Conservation (phyloP, 2,113 vertebrate species). For the Junco hyemalis region DNA sequence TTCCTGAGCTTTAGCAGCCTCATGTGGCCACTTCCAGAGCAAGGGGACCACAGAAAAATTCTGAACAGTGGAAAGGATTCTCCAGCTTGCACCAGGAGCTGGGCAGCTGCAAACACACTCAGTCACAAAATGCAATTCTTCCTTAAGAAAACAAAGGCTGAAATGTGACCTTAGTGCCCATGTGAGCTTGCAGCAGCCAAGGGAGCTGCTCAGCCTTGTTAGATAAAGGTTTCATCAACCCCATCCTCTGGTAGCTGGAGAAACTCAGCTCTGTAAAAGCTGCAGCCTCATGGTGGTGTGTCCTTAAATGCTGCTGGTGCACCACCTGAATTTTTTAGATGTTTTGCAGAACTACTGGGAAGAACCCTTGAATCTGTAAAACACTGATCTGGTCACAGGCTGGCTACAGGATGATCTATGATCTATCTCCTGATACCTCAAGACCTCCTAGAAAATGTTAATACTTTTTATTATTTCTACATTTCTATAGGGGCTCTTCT, state of each 20-base stretch:
- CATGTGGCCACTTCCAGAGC: neutral
- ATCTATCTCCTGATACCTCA: neutral
- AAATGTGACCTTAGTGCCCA: neutral
- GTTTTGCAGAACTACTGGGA: neutral
- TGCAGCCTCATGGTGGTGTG: neutral
- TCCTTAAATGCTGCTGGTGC: neutral
- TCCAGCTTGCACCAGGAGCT: neutral
- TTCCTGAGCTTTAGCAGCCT: neutral
- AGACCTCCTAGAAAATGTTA: neutral
- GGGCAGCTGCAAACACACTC: neutral
- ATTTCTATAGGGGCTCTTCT: neutral
- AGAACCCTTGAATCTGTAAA: neutral
- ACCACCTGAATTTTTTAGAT: neutral
- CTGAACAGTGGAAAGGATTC: neutral
- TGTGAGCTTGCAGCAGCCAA: neutral
- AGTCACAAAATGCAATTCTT: neutral
- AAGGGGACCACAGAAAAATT: neutral
- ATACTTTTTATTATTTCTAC: neutral
- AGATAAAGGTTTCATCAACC: neutral
- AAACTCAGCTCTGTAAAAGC: neutral
- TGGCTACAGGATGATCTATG: neutral
- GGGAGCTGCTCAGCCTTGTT: neutral
- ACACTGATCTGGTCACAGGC: neutral
- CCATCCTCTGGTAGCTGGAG: neutral
- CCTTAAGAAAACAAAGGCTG: neutral